These are phyloP conservation scores for Acridotheres tristis DNA, from an alignment of 2,797 vertebrate genomes.

Conservation along the genomic window DNA sequence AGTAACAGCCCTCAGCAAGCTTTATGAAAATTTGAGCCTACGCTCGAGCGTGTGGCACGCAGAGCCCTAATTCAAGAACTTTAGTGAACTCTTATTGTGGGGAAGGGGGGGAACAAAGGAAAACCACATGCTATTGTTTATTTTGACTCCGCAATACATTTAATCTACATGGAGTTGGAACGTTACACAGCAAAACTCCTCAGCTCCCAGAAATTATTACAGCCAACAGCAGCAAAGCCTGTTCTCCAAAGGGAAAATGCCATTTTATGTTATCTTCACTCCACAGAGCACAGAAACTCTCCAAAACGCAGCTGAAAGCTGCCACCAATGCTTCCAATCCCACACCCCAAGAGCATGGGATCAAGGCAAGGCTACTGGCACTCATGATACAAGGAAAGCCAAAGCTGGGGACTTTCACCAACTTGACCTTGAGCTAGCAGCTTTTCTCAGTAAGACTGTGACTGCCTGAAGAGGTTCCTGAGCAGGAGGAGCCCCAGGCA, in stretches of 20 bases:
- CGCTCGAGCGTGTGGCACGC: background rate
- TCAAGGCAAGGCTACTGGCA: background rate
- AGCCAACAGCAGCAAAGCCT: background rate
- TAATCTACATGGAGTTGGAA: conserved; percentile 14
- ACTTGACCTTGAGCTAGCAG: background rate
- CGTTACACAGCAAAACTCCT: background rate
- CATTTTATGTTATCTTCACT: background rate
- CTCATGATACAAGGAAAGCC: background rate
- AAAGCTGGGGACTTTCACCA: background rate
- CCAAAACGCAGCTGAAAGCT: background rate
- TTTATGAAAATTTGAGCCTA: background rate
- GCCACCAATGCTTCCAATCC: background rate
- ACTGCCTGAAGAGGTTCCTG: too few relatives aligned
- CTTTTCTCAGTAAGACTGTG: background rate
- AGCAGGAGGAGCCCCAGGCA: background rate
- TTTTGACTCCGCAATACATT: background rate
- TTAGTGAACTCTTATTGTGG: background rate
- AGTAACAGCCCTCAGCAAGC: conserved; percentile 7
- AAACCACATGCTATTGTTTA: conserved; percentile 35
- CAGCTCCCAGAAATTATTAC: background rate
- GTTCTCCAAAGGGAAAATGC: background rate
- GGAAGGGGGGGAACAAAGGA: background rate
- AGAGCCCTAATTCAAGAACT: background rate
- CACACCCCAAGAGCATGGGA: background rate
- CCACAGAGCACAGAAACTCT: background rate